Conservation (phyloP, 2,888 invertebrate genomes). For the Agrilus mali region DNA sequence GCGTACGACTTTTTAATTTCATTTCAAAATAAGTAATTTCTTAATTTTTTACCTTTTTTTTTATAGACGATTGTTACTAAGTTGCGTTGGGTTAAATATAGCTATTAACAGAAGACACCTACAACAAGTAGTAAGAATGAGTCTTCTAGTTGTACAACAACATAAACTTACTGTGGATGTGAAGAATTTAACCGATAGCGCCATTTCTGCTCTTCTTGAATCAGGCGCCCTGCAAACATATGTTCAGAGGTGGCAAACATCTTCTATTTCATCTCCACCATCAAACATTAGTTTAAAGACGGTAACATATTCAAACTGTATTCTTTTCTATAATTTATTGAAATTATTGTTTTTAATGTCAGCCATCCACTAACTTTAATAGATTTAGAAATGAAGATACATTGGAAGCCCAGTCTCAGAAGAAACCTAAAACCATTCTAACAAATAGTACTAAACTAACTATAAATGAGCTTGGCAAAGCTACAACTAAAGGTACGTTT, state of each 20-base stretch:
- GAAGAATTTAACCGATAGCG: conserved; percentile 33
- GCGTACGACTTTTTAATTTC: no score
- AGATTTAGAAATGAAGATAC: conserved; percentile 4
- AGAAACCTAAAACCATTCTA: conserved; percentile 18
- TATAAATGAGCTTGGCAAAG: conserved; percentile 58
- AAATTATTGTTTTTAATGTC: conserved; percentile 1
- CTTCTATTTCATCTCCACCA: not conserved
- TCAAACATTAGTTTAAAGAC: no score
- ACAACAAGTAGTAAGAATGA: conserved; percentile 40
- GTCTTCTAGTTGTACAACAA: conserved; percentile 57
- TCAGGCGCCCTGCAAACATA: conserved; percentile 32
- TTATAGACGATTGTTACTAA: conserved; percentile 49
- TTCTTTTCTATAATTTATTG: not conserved
- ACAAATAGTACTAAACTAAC: conserved; percentile 37
- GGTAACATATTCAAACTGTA: no score
- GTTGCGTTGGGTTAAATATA: conserved; percentile 52
- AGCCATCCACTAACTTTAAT: conserved; percentile 2
- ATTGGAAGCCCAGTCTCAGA: no score
- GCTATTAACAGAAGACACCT: conserved; percentile 43
- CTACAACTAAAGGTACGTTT: conserved; percentile 63
- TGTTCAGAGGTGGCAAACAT: not conserved
- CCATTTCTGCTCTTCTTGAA: conserved; percentile 35
- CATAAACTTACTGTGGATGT: conserved; percentile 31
- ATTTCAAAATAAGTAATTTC: no score
- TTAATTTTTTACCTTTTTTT: not conserved